Evolutionary conservation across 2,797 vertebrate species (phyloP), one percentile per base, ranked within the genome.

Genomic region (Steatocranus sp.): DNA sequence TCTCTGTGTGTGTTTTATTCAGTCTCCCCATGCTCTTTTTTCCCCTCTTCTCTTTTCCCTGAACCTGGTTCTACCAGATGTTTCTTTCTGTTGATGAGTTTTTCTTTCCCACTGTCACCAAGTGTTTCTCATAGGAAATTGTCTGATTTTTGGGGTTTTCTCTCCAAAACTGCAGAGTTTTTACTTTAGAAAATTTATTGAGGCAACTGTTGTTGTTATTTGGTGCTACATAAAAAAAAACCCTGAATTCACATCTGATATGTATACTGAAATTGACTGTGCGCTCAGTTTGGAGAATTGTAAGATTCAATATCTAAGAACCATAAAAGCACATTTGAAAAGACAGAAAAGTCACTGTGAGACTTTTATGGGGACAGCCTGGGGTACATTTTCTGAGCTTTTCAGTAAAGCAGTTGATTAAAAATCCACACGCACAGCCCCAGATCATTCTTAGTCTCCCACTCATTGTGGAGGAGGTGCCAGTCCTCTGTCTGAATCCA

Each of bases 381-480:
- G 43, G 43, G 68, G 68, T 73, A 49, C 17, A 32, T 73, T 73
- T 73, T 49, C 43, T 73, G 43, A 48, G 68, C 68, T 73, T 73
- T 73, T 73, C 43, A 49, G 43, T 73, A 49, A 30, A 73, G 43
- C 20, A 49, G 43, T 32, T 73, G 49, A 38, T 76, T 76, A 38
- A 76, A 51, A 50, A 38, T 53, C 30, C 11, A 34, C 74, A 76
- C 7, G 10, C 32, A 76, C 74, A 53, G 50, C 18, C 34, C 49
- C n/a, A 76, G 32, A 53, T 76, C 48, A 38, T 49, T 73, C 41
- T 48, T 30, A 73, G 68, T 73, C 43, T 49, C 68, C 68, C 68
- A 73, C 68, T 73, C 25, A 73, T n/a, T 73, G 68, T 73, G 5
- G 68, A 73, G 68, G 68, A 73, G 25, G 68, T 49, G 43, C 43